Evolutionary conservation across 2,113 vertebrate genomes (phyloP), one percentile per base, ranked within the genome.

Genomic region (Camelus dromedarius): DNA sequence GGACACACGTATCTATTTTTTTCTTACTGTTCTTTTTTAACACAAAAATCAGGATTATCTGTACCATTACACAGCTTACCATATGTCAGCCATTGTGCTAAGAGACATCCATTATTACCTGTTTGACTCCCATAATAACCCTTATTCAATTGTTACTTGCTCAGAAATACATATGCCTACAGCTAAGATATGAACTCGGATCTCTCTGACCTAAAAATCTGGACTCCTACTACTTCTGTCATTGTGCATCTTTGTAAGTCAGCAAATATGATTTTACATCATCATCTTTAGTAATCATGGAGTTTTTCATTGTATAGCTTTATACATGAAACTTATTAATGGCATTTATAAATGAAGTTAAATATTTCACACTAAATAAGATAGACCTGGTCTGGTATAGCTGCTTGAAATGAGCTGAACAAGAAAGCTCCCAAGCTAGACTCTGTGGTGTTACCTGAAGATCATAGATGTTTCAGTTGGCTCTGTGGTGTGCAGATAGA

Each of bases 391-490:
- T 60, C 46, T 89, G 38, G 10, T 58, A 70, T 38, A 67, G 79
- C 35, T 94, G 32, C n/a, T 77, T 94, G 48, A 94, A 93, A 24
- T 87, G 48, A 94, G n/a, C n/a, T 54, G 80, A 86, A 18, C 8
- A 91, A 42, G 58, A 90, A 77, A 64, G 48, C 5, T 96, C 14
- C 26, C 32, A 58, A 85, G 48, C 46, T 84, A 69, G 54, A 72
- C 35, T 85, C 3, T 64, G 12, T 73, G 62, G 69, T 66, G 35
- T 24, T 79, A 86, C 81, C 52, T 58, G 32, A 72, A 10, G 77
- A 46, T 80, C 9, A 58, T 20, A 64, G 73, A 16, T 90, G 28
- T 92, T 94, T 96, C 66, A 66, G 0, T 66, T 85, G 87, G 11
- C 24, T 60, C 19, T 84, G 18, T 76, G 38, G 58, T 80, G 8